phyloP scores from a whole-genome alignment of 2,113 vertebrate genomes.

The Indicator maculatus region DNA sequence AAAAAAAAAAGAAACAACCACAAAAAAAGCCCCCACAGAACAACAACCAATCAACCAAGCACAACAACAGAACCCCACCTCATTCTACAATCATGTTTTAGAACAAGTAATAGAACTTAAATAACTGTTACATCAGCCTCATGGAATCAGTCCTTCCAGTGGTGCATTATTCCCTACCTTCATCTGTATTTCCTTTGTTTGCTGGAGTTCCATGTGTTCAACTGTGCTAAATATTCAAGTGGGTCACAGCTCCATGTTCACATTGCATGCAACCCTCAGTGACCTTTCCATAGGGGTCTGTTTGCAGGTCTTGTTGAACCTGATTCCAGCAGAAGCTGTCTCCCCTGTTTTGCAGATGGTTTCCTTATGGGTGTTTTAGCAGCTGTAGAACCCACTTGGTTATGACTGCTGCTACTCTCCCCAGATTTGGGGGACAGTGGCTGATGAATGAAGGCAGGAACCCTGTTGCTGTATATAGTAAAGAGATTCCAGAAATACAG shows the following conservation, averaged over 20 bases:
- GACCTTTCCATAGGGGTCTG: neutral
- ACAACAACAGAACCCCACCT: neutral
- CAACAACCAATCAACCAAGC: too few relatives aligned
- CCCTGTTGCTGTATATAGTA: too few relatives aligned
- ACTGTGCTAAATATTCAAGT: rapidly evolving
- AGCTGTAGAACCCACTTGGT: too few relatives aligned
- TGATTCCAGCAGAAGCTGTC: neutral
- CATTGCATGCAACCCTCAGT: neutral
- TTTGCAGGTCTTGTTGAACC: neutral
- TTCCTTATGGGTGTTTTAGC: too few relatives aligned
- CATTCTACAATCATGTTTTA: neutral
- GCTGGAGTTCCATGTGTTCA: neutral
- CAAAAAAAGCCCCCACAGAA: neutral
- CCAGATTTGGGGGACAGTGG: too few relatives aligned
- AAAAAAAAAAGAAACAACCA: neutral
- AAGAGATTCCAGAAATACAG: too few relatives aligned
- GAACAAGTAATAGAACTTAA: neutral
- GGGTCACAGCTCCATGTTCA: neutral
- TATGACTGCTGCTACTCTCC: too few relatives aligned
- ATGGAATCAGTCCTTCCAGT: neutral
- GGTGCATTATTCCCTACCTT: neutral
- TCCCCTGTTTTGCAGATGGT: neutral
- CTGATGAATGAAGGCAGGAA: too few relatives aligned
- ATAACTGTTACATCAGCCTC: neutral
- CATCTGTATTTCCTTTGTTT: neutral